Base-by-base conservation (phyloP, 2,888 invertebrate genomes). In the Chymomyza caudatula region DNA sequence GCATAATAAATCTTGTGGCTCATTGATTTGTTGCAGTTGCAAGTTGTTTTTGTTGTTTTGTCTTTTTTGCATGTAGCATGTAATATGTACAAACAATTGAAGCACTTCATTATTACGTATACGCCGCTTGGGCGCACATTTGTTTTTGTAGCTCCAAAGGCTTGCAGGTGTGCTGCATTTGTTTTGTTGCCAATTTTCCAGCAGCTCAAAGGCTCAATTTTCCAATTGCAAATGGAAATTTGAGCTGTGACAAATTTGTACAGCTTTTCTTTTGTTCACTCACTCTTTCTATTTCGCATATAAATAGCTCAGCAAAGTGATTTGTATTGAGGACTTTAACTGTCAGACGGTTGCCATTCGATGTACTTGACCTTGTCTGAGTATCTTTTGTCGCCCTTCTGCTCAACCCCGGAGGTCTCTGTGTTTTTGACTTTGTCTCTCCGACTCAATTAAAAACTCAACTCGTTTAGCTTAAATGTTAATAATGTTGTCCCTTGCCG, bases 141-240 rank as follows among this genome's bases (percentile, higher is more conserved):
- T n/a, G n/a, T n/a, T n/a, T n/a, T 37, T 37, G 4, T 37, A 11
- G 29, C 11, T 1, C 29, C 11, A 11, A 11, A 11, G 11, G 8
- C 11, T 11, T 37, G 29, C 29, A 37, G 29, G 29, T 37, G 29
- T 37, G 29, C 29, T 37, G 29, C 29, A 37, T 37, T 37, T 37
- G 29, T 11, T 37, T 37, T 37, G 4, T 37, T 37, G 4, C 29
- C 29, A 86, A 84, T 84, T 80, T 86, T 86, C 66, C 71, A 76
- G 65, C 66, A 51, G 76, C 86, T 81, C 80, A 81, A 86, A 84
- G 80, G 80, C 67, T 86, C 76, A 72, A 76, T 63, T 58, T 67
- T 47, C n/a, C 70, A 66, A 75, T 84, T 70, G 76, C 71, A 73
- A 84, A 84, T 77, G 85, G 80, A 37, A 11, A 37, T 37, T 37